Evolutionary conservation across 2,113 vertebrate genomes (phyloP).

Genomic region (Gymnocephalus cernua): DNA sequence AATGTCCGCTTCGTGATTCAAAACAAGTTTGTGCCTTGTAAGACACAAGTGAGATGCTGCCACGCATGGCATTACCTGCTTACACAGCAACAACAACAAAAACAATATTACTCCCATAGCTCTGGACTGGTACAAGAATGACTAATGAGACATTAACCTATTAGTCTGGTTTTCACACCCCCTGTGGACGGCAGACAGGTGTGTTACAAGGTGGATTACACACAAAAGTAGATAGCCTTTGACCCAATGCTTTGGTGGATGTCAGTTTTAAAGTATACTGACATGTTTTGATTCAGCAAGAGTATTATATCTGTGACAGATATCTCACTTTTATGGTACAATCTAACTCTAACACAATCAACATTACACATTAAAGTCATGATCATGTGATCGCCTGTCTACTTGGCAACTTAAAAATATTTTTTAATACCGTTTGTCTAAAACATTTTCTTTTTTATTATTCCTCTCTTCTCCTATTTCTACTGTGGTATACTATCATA

Average conservation of each 20-base stretch:
- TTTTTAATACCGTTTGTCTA: not conserved
- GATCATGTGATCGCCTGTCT: no score
- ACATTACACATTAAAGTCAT: not conserved
- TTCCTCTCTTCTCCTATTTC: not conserved
- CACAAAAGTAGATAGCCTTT: not conserved
- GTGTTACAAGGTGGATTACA: slow-evolving; percentile 27
- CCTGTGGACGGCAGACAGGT: slow-evolving; percentile 31
- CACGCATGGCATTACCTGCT: slow-evolving; percentile 81
- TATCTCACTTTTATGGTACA: not conserved
- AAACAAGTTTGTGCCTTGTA: slow-evolving; percentile 67
- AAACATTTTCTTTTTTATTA: not conserved
- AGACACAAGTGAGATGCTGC: slow-evolving; percentile 68
- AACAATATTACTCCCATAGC: slow-evolving; percentile 67
- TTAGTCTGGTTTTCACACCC: slow-evolving; percentile 50
- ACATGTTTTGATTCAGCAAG: not conserved
- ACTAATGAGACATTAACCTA: slow-evolving; percentile 79
- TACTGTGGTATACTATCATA: not conserved
- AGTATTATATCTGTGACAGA: not conserved
- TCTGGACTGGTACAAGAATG: slow-evolving; percentile 68
- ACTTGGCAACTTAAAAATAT: no score
- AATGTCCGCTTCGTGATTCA: slow-evolving; percentile 80
- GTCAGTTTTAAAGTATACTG: not conserved
- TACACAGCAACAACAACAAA: slow-evolving; percentile 69
- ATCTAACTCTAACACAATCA: not conserved
- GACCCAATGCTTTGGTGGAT: not conserved